A percentile compares a stretch with the other conserved stretches of the same genome.
Evolutionary conservation across 2,113 vertebrate species (phyloP).

Genomic region (Chelonoidis abingdonii): DNA sequence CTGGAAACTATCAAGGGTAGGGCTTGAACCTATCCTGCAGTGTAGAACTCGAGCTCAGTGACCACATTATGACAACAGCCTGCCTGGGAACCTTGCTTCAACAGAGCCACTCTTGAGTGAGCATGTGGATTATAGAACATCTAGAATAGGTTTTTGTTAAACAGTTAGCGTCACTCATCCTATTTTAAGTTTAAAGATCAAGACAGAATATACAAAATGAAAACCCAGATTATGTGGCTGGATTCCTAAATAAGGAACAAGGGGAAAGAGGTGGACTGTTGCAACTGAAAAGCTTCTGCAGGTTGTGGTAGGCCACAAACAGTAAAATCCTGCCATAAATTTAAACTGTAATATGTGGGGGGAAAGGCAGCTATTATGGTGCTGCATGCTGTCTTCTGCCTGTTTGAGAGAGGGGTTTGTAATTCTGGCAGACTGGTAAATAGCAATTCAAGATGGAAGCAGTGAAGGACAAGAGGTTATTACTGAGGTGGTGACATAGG

Average conservation of each 20-base stretch:
- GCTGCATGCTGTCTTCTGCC: background rate
- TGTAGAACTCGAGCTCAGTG: no score
- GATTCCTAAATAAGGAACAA: background rate
- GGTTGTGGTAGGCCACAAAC: background rate
- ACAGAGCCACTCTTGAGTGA: no score
- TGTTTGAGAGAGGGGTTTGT: rapidly evolving
- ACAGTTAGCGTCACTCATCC: no score
- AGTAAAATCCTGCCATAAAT: rapidly evolving
- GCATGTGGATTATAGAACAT: no score
- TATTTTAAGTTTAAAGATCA: no score
- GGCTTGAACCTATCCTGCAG: no score
- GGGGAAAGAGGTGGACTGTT: background rate
- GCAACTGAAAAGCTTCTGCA: background rate
- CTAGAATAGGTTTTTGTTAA: no score
- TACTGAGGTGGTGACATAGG: rapidly evolving
- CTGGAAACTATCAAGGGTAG: background rate
- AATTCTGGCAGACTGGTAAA: background rate
- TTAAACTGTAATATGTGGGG: background rate
- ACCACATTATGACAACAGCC: no score
- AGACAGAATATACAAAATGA: no score
- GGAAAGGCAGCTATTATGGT: rapidly evolving
- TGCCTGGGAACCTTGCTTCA: no score
- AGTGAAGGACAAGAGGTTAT: background rate
- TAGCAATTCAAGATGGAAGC: rapidly evolving
- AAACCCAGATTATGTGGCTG: no score